Evolutionary conservation across 2,113 vertebrate genomes (phyloP).

Genomic region (Platanista minor): DNA sequence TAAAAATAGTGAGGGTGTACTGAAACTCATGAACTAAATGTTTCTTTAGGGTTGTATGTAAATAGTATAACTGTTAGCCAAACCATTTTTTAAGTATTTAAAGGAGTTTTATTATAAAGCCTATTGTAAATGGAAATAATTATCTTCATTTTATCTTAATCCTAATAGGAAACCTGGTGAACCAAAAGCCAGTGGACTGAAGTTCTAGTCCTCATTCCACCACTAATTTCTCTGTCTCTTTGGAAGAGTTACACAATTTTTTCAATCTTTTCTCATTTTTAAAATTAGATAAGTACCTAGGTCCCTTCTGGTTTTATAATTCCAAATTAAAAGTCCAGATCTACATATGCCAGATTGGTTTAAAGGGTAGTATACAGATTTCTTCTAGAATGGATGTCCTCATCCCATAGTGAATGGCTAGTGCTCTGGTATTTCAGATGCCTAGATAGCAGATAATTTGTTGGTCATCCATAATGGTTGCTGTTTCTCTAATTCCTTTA

Average conservation of each 20-base stretch:
- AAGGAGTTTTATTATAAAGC: not conserved
- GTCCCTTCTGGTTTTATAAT: not conserved
- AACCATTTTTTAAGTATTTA: not conserved
- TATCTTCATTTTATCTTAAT: not conserved
- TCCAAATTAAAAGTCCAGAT: not conserved
- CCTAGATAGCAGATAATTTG: not conserved
- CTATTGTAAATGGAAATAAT: not conserved
- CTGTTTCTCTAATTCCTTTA: not conserved
- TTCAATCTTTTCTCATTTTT: not conserved
- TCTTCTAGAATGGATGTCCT: not conserved
- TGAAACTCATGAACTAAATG: not conserved
- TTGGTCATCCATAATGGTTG: not conserved
- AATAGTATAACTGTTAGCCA: not conserved
- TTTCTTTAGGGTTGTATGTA: not conserved
- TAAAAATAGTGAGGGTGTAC: not conserved
- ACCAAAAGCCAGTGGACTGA: not conserved
- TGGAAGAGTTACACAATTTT: not conserved
- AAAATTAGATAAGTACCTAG: not conserved
- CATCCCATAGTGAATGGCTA: not conserved
- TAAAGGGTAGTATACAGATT: not conserved
- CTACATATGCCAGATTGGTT: not conserved
- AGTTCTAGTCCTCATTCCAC: not conserved
- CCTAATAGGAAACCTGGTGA: not conserved
- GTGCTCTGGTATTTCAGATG: not conserved
- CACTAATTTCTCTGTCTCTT: not conserved